These are phyloP conservation scores for Tyrannus savana DNA, from an alignment of 2,113 vertebrate species.

Conservation along the genomic window DNA sequence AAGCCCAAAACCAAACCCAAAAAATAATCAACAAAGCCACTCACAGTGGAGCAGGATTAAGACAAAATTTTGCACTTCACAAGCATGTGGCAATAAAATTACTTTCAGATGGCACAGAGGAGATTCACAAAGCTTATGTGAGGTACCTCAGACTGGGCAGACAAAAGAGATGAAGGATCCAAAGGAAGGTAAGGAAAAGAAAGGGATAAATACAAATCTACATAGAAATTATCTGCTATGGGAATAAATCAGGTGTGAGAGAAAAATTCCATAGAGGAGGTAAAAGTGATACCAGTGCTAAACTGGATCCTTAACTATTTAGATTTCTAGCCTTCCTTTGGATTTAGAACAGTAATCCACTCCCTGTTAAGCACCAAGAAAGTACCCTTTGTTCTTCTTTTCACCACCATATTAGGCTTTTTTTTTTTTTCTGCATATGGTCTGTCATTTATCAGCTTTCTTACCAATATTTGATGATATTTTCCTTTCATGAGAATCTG, in stretches of 20 bases:
- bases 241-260: background rate
- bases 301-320: background rate
- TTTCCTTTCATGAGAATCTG: background rate
- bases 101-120: background rate
- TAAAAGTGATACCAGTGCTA: background rate
- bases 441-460: background rate
- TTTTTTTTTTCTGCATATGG: background rate
- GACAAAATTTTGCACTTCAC: background rate
- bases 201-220: background rate
- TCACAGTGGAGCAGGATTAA: background rate
- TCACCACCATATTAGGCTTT: background rate
- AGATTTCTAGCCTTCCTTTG: background rate
- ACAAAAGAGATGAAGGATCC: background rate
- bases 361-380: background rate
- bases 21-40: background rate
- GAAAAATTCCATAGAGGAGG: background rate
- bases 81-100: background rate
- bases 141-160: background rate
- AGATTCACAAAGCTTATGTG: background rate
- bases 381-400: background rate
- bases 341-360: background rate
- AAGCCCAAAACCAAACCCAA: too few species aligned
- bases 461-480: background rate
- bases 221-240: fast-evolving
- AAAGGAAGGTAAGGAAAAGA: background rate